These are phyloP conservation scores for Columba guinea DNA, from an alignment of 2,797 vertebrate genomes.

Conservation along the genomic window DNA sequence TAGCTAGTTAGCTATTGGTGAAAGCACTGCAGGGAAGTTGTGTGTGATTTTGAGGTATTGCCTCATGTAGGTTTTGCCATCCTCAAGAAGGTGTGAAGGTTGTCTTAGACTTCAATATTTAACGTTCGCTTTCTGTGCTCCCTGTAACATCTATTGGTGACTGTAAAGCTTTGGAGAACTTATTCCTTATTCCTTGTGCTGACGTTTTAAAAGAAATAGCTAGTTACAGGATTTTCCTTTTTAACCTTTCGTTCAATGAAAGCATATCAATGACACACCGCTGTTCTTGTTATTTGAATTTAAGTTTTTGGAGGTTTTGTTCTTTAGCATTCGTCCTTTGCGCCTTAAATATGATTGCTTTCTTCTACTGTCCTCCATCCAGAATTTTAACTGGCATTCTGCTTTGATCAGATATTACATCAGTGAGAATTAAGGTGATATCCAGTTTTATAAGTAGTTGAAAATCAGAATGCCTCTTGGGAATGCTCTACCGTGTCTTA, in stretches of 20 bases:
- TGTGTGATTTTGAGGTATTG: background rate
- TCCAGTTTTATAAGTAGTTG: background rate
- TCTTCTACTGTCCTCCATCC: background rate
- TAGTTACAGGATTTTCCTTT: background rate
- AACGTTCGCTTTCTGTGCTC: background rate
- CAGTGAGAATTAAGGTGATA: background rate
- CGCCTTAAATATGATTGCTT: background rate
- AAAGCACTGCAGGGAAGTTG: background rate
- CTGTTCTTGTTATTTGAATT: background rate
- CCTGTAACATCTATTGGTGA: background rate
- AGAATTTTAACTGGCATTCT: background rate
- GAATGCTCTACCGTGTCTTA: background rate
- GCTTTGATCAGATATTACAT: background rate
- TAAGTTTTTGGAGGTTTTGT: background rate
- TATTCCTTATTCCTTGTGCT: background rate
- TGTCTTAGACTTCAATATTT: background rate
- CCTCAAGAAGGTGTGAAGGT: background rate
- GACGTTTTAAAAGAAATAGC: background rate
- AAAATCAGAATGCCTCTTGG: background rate
- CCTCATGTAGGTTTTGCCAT: background rate
- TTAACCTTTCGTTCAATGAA: background rate
- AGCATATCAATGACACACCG: background rate
- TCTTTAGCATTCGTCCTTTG: background rate
- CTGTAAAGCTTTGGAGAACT: background rate
- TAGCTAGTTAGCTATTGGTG: background rate